These are phyloP conservation scores for Diarsia brunnea DNA, from an alignment of 2,888 invertebrate genomes.

Conservation along the genomic window DNA sequence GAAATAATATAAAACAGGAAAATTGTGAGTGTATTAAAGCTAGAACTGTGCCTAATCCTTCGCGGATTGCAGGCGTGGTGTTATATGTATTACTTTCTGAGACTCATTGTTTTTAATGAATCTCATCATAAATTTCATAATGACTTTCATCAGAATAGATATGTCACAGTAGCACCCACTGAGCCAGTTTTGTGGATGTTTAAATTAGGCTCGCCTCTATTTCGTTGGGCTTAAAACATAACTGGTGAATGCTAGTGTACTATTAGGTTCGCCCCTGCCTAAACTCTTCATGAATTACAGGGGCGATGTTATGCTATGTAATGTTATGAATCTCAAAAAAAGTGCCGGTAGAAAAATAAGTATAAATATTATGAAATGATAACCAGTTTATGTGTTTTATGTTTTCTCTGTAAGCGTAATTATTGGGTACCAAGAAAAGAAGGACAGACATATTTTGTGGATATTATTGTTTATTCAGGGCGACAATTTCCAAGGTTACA, in stretches of 20 bases:
- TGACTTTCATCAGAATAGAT: too few relatives aligned
- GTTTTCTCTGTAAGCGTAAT: background rate
- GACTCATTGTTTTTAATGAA: accelerated
- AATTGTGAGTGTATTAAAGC: background rate
- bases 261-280: too few relatives aligned
- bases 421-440: background rate
- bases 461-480: background rate
- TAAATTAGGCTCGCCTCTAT: too few relatives aligned
- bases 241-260: too few relatives aligned
- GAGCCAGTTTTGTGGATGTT: too few relatives aligned
- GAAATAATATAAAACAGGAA: background rate
- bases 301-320: too few relatives aligned
- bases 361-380: background rate
- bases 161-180: too few relatives aligned
- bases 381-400: background rate
- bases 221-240: too few relatives aligned
- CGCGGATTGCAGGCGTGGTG: background rate
- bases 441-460: background rate
- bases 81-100: background rate
- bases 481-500: background rate
- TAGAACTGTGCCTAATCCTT: background rate
- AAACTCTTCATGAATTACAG: too few relatives aligned
- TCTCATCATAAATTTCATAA: background rate
- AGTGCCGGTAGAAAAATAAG: background rate
- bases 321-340: background rate